Evolutionary conservation across 2,113 vertebrate species (phyloP), one percentile per base, ranked within the genome.

Genomic region (Onychorhynchus coronatus): DNA sequence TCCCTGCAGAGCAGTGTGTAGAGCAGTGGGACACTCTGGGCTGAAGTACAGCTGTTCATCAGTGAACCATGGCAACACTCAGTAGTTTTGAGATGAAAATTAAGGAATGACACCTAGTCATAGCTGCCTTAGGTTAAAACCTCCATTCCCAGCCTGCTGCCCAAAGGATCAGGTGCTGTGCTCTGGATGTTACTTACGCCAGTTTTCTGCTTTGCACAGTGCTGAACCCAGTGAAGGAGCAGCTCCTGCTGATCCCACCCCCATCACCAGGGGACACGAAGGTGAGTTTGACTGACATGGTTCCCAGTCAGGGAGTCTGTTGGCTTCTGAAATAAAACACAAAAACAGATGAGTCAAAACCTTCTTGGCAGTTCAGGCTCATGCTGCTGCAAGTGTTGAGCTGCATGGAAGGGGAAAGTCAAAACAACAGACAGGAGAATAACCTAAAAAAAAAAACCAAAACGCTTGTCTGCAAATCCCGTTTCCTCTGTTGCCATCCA

Each of bases 211-310:
- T 95, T 47, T 98, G 98, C 11, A 97, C n/a, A 0, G 96, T 97
- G 96, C 98, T 98, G 97, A 98, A 98, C 21, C 98, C 98, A 0
- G 98, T 98, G 33, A 98, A 98, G 93, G 98, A 98, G 70, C 97
- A 98, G 23, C 98, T 98, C 74, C 98, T 97, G 85, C 97, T 98
- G 96, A 98, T 94, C 9, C 93, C 92, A 14, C 92, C 97, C n/a
- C 98, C 97, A 1, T 98, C 98, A 58, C 97, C 95, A 0, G 98
- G 94, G 77, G 98, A 98, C 87, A 97, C 96, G 37, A 98, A 98
- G 1, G 97, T 98, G 89, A 98, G 85, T 39, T 98, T 97, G 90
- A 98, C 98, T 0, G 98, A 98, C 98, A 98, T 98, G 96, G 53
- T 23, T 71, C 62, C 53, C 28, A 5, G 23, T 28, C 84, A 85